phyloP scores from a whole-genome alignment of 2,888 invertebrate species.

The Teleogryllus oceanicus region DNA sequence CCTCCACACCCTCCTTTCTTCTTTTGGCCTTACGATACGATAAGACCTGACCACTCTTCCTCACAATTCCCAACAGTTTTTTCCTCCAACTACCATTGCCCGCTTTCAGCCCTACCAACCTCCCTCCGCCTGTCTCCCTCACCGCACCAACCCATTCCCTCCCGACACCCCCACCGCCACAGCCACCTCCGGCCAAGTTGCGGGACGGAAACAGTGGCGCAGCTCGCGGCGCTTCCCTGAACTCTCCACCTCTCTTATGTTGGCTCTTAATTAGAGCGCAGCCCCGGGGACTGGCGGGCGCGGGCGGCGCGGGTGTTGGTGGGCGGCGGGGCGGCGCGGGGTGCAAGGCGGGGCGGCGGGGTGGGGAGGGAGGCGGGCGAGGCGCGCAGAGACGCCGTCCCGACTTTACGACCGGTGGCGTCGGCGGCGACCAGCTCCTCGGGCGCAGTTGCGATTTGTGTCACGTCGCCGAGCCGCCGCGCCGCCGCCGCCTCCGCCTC shows the following conservation, averaged over 20 bases:
- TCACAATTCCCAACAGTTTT: background rate
- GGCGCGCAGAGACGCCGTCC: background rate
- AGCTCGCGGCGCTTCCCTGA: background rate
- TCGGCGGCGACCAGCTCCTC: background rate
- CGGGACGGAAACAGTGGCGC: constrained; percentile 3
- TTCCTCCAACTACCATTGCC: background rate
- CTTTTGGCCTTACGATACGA: background rate
- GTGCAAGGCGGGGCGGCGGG: background rate
- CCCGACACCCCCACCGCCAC: background rate
- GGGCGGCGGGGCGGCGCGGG: background rate
- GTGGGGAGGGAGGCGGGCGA: background rate
- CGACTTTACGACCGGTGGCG: background rate
- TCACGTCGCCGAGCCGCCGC: background rate
- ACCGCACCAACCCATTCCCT: background rate
- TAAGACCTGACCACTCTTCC: background rate
- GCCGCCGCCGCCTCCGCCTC: too few relatives aligned
- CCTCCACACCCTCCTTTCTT: background rate
- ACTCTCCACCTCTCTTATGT: constrained; percentile 18
- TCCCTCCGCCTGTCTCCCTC: background rate
- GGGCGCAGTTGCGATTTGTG: constrained; percentile 11
- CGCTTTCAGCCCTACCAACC: background rate
- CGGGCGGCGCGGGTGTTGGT: background rate
- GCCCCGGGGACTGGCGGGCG: background rate
- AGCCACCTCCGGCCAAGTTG: background rate
- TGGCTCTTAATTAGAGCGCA: constrained; percentile 3